These are phyloP conservation scores for Vulpes ferrilata DNA, from an alignment of 2,113 vertebrate genomes.

Conservation along the genomic window DNA sequence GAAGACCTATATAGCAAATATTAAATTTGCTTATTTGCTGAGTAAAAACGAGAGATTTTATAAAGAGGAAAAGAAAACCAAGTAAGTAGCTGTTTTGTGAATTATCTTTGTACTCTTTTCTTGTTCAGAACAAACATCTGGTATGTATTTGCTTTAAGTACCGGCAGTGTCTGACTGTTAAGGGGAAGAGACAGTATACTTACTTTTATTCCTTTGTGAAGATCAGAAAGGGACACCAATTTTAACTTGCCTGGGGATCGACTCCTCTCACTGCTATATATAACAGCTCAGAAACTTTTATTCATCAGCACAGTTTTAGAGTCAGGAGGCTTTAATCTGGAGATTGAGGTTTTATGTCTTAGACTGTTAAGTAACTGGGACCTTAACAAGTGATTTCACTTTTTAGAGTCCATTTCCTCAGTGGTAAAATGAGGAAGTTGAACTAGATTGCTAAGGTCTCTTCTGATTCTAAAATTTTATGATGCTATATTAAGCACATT, in stretches of 20 bases:
- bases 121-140: conserved; percentile 41
- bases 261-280: background rate
- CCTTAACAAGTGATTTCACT: conserved; percentile 51
- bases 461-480: conserved; percentile 39
- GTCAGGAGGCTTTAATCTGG: background rate
- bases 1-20: background rate
- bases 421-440: conserved; percentile 49
- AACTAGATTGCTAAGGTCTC: conserved; percentile 63
- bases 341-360: conserved; percentile 25
- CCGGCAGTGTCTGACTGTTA: background rate
- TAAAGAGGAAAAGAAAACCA: background rate
- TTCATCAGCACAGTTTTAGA: background rate
- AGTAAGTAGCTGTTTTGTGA: background rate
- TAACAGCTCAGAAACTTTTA: background rate
- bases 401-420: conserved; percentile 21
- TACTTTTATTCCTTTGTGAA: background rate
- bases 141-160: background rate
- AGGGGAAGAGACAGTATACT: background rate
- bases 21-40: conserved; percentile 17
- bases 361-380: conserved; percentile 14
- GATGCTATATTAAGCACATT: conserved; percentile 57
- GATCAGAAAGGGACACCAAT: background rate
- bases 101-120: background rate
- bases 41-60: conserved; percentile 4
- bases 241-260: background rate